A percentile compares a stretch with the other conserved stretches of the same genome.
Evolutionary conservation across 2,888 invertebrate genomes (phyloP).

Genomic region (Megaustenia siamemsis): DNA sequence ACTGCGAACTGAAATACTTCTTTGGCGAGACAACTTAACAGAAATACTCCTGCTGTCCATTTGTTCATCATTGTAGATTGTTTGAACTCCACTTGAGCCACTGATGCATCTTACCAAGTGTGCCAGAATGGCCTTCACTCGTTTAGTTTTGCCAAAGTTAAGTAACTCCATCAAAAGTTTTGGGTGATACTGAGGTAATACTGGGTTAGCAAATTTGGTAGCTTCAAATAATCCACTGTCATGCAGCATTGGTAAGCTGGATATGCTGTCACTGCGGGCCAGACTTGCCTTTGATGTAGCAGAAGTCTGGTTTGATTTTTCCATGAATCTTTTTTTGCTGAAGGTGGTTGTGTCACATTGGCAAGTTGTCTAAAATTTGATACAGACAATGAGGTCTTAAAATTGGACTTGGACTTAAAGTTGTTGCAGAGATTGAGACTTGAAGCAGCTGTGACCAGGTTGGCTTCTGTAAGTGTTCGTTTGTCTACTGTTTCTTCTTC

Average conservation of each 20-base stretch:
- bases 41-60: conserved; percentile 60
- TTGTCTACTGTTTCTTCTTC: conserved; percentile 61
- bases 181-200: conserved; percentile 98
- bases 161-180: conserved; percentile 98
- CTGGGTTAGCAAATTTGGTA: conserved; percentile 96
- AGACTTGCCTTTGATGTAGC: conserved; percentile 55
- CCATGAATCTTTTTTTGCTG: conserved; percentile 49
- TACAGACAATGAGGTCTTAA: conserved; percentile 71
- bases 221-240: conserved; percentile 91
- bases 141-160: conserved; percentile 96
- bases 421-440: conserved; percentile 56
- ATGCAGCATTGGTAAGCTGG: conserved; percentile 73
- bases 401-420: conserved; percentile 65
- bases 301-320: conserved; percentile 58
- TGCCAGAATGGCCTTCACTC: conserved; percentile 98
- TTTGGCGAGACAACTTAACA: conserved; percentile 53
- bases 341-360: conserved; percentile 1
- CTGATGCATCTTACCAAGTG: conserved; percentile 91
- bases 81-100: conserved; percentile 66
- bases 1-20: conserved; percentile 67
- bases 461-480: conserved; percentile 74
- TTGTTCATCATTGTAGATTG: conserved; percentile 39
- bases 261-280: conserved; percentile 71
- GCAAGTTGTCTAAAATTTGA: conserved; percentile 67
- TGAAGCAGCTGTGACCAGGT: conserved; percentile 64